A percentile compares a stretch with the other conserved stretches of the same genome.
Evolutionary conservation across 2,113 vertebrate genomes (phyloP).

Genomic region (Mesembrinibis cayennensis): DNA sequence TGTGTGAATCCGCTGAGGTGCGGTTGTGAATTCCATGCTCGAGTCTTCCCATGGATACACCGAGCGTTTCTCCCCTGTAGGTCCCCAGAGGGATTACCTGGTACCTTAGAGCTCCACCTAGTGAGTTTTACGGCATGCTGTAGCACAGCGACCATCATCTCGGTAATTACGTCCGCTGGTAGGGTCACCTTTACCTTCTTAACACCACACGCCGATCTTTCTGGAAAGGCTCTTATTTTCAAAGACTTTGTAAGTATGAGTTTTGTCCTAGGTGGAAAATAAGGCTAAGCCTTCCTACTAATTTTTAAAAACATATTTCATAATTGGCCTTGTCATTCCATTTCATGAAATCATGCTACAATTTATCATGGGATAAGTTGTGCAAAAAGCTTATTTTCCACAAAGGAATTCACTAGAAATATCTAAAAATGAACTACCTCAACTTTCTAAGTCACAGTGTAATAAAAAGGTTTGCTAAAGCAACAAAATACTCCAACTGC

Average conservation of each 20-base stretch:
- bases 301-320: not conserved
- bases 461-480: not conserved
- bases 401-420: not conserved
- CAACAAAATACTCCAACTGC: not conserved
- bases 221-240: not conserved
- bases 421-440: not conserved
- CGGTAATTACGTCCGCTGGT: rapidly evolving
- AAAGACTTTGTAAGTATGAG: not conserved
- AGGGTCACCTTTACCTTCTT: not conserved
- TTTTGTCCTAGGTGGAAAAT: not conserved
- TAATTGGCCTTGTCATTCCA: not conserved
- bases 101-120: slow-evolving; percentile 68
- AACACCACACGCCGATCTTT: not conserved
- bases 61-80: not conserved
- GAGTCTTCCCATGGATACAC: not conserved
- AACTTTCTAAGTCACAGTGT: not conserved
- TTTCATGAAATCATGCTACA: not conserved
- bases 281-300: not conserved
- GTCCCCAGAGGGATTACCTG: not conserved
- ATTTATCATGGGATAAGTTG: not conserved
- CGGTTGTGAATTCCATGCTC: not conserved
- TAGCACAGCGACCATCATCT: not conserved
- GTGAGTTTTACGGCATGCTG: not conserved
- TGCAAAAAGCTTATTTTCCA: not conserved
- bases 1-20: not conserved